Percentiles rank a stretch among this genome's conserved stretches.
These are phyloP conservation scores for Lipophrys pholis DNA, from an alignment of 2,113 vertebrate species.

Conservation along the genomic window DNA sequence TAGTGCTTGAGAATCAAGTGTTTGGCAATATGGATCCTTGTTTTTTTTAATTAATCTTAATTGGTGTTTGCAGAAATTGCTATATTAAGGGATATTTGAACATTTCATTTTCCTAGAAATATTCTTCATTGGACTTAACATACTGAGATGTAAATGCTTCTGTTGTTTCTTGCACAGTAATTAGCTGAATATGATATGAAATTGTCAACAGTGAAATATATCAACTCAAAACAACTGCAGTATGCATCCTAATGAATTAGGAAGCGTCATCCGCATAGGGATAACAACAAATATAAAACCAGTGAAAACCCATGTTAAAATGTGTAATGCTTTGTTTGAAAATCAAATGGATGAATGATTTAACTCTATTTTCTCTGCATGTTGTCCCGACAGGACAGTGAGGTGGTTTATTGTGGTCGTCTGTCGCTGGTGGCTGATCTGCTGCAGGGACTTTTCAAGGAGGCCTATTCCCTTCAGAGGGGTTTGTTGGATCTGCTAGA, in stretches of 20 bases:
- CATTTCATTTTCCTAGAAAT: no score
- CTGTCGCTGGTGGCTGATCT: constrained; percentile 93
- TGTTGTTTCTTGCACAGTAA: no score
- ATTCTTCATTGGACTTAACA: no score
- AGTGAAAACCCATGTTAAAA: background rate
- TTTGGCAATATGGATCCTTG: background rate
- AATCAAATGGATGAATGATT: background rate
- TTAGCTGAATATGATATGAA: no score
- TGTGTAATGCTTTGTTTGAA: background rate
- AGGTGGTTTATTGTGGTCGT: constrained; percentile 88
- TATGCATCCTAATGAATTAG: background rate
- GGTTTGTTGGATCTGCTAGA: constrained; percentile 91
- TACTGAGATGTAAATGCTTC: no score
- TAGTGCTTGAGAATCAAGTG: background rate
- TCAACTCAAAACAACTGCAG: background rate
- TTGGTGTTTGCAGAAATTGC: no score
- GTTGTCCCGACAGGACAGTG: constrained; percentile 87
- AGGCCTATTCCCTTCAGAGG: constrained; percentile 93
- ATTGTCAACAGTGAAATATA: no score
- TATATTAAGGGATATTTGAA: no score
- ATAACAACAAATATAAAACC: background rate
- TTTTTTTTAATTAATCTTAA: background rate
- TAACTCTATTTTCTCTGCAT: background rate
- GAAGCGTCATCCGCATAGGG: background rate
- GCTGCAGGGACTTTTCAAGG: constrained; percentile 92